Evolutionary conservation across 2,113 vertebrate species (phyloP), one percentile per base, ranked within the genome.

Genomic region (Nicator chloris): DNA sequence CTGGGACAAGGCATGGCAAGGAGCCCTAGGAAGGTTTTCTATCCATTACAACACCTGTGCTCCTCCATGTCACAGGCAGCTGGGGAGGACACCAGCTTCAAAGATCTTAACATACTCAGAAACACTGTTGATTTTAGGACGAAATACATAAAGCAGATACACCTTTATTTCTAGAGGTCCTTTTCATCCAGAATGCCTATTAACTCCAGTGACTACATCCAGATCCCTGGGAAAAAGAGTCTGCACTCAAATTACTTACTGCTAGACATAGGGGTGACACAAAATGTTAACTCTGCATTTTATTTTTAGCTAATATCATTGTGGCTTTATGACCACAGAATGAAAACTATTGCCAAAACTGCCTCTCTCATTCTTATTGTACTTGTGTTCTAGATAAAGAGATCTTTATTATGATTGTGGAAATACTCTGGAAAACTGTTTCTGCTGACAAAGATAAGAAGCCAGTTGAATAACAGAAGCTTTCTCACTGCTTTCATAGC

Each of bases 381-480:
- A 68, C 57, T 44, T 80, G 21, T 53, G 12, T 57, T 89, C 57
- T 71, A 86, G 39, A 79, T 64, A 87, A 82, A 79, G 33, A 45
- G 65, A 72, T 93, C 56, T 77, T 82, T 66, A 72, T 72, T 82
- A 82, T 44, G 50, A 82, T 91, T 72, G 77, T 69, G 66, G 66
- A 92, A 95, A 91, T 90, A 79, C 45, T 92, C 90, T 94, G 79
- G 42, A 90, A 95, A 90, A 88, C 59, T 45, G 10, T 68, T 83
- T 73, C 72, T 95, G 93, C 68, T 80, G 64, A 88, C 51, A 80
- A 70, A 92, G 89, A 75, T 92, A 91, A 95, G 93, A 69, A 57
- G 44, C 6, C 76, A 83, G 42, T 1, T 66, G 59, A 93, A 56
- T n/a, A 83, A 77, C 40, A 66, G 44, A 88, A 92, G 75, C 35